phyloP scores from a whole-genome alignment of 2,797 vertebrate species.

The Fringilla coelebs region DNA sequence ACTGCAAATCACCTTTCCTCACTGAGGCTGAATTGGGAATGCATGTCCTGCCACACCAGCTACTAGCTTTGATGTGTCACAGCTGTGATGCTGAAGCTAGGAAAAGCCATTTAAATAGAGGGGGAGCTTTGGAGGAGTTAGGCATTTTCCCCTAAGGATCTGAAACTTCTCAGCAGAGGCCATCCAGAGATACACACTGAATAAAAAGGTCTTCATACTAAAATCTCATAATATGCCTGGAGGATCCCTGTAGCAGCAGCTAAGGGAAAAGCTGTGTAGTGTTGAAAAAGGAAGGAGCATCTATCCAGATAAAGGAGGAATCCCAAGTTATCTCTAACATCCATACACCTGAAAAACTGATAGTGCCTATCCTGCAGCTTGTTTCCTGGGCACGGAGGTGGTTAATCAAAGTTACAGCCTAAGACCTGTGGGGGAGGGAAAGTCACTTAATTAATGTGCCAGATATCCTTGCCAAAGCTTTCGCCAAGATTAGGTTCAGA shows the following conservation, averaged over 20 bases:
- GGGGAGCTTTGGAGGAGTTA: neutral
- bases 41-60: slow-evolving; percentile 35
- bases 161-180: slow-evolving; percentile 5
- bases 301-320: slow-evolving; percentile 28
- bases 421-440: slow-evolving; percentile 16
- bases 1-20: slow-evolving; percentile 54
- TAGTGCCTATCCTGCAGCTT: slow-evolving; percentile 16
- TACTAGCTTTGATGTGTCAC: slow-evolving; percentile 58
- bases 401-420: slow-evolving; percentile 56
- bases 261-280: neutral
- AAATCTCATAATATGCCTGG: neutral
- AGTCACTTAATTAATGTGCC: slow-evolving; percentile 60
- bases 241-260: neutral
- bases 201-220: neutral
- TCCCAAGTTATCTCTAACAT: slow-evolving; percentile 23
- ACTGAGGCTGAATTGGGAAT: slow-evolving; percentile 8
- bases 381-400: slow-evolving; percentile 31
- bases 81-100: slow-evolving; percentile 20
- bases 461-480: slow-evolving; percentile 63
- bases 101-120: slow-evolving; percentile 21
- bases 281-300: slow-evolving; percentile 8
- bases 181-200: neutral
- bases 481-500: slow-evolving; percentile 65
- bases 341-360: slow-evolving; percentile 57
- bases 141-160: neutral